These are phyloP conservation scores for Schizotus pectinicornis DNA, from an alignment of 2,888 invertebrate species.

Conservation along the genomic window DNA sequence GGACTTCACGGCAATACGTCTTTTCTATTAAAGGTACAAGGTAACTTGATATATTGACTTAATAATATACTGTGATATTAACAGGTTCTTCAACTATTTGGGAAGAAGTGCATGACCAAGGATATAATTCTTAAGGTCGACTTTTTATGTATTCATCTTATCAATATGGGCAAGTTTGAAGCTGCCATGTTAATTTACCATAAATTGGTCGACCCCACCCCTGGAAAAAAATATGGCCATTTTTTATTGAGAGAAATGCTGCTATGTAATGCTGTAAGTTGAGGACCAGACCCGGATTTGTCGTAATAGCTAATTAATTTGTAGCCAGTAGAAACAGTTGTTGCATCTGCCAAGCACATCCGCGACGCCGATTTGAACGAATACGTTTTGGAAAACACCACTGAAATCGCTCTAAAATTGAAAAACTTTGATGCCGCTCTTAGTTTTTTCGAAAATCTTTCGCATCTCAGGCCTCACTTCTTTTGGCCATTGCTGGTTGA, in stretches of 20 bases:
- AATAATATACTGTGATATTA: constrained; percentile 2
- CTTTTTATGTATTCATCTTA: constrained; percentile 61
- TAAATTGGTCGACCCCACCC: constrained; percentile 55
- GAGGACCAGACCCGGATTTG: background rate
- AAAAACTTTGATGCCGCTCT: constrained; percentile 59
- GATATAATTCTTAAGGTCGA: constrained; percentile 37
- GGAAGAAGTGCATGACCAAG: constrained; percentile 27
- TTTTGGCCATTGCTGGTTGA: constrained; percentile 70
- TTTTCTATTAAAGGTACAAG: constrained; percentile 32
- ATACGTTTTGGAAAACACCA: constrained; percentile 53
- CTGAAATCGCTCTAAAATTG: constrained; percentile 59
- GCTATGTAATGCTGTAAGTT: constrained; percentile 60
- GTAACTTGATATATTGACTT: background rate
- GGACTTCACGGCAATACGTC: constrained; percentile 36
- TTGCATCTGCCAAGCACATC: constrained; percentile 59
- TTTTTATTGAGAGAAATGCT: constrained; percentile 67
- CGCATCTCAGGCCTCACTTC: constrained; percentile 64
- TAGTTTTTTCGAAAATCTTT: constrained; percentile 54
- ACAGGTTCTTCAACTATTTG: background rate
- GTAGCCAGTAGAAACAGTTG: constrained; percentile 60
- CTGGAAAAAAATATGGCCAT: constrained; percentile 63
- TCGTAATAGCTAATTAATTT: constrained; percentile 20
- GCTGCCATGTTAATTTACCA: constrained; percentile 63
- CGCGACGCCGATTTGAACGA: constrained; percentile 60
- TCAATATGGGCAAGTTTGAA: constrained; percentile 60